Base-by-base conservation (phyloP, 2,888 invertebrate species). In the Endotricha flammealis region DNA sequence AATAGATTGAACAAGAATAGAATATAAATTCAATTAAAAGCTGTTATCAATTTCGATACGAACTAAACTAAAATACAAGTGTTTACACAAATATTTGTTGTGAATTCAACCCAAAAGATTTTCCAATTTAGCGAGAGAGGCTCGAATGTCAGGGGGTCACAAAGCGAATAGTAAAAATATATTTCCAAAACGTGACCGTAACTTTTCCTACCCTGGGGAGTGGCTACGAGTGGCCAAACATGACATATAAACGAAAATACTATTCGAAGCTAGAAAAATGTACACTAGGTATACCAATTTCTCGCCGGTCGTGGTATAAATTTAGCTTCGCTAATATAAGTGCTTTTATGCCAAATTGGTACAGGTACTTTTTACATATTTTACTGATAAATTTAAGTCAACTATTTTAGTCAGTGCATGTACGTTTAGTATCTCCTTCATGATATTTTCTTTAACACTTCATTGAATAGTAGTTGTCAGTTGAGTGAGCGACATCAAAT, bases 71-170 rank as follows among this genome's bases (percentile, higher is more conserved):
- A 59, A 47, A 39, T 44, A 42, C 46, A 54, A 64, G 57, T 68
- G 62, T 64, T 67, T 64, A 64, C 61, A 62, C 57, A 65, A 69
- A 64, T 66, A 49, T 70, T 67, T 60, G 53, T 54, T 59, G 53
- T 58, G 61, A 67, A 66, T 61, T 59, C 51, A 53, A 57, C 56
- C 64, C 44, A 54, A 72, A 71, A 74, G 69, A 68, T 72, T 74
- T 75, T 72, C 65, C 76, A 75, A 78, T 79, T 79, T 70, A 53
- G 60, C 58, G 64, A 67, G 59, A 74, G 71, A 67, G 72, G 65
- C 61, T 60, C 61, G 51, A 57, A 66, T 61, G 57, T 57, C 57
- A 45, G 53, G 64, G 64, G 70, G 69, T 72, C 66, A 64, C 67
- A 68, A 62, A 62, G 63, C 63, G 67, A 71, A 76, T 64, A 68